phyloP scores from a whole-genome alignment of 1,140 invertebrate species.

The Hyposmocoma kahamanoa region DNA sequence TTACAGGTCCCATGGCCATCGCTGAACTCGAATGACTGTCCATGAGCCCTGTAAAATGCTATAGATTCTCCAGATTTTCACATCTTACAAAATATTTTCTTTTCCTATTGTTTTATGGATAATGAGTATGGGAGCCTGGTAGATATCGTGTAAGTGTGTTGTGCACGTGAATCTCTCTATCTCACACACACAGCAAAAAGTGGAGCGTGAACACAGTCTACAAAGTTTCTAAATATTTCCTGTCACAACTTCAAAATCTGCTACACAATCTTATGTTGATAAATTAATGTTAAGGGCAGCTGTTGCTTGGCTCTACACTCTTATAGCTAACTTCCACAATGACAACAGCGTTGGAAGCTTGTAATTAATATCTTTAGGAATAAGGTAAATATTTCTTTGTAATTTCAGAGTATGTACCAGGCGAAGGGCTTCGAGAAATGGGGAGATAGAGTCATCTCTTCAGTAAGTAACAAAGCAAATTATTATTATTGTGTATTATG shows the following conservation, averaged over 20 bases:
- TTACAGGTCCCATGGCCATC: neutral
- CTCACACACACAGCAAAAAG: no score
- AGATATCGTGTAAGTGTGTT: neutral
- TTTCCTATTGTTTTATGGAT: neutral
- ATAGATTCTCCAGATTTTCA: neutral
- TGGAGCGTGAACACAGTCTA: no score
- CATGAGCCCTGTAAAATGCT: neutral
- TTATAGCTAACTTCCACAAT: neutral
- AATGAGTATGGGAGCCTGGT: neutral
- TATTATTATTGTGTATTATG: conserved; percentile 12
- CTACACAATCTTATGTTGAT: neutral
- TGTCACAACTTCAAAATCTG: no score
- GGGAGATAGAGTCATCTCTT: conserved; percentile 82
- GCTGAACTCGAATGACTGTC: neutral
- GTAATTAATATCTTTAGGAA: neutral
- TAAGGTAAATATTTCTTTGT: conserved; percentile 15
- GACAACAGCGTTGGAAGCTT: neutral
- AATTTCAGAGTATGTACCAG: conserved; percentile 72
- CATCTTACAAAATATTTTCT: neutral
- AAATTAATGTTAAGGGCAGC: neutral
- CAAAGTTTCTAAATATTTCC: no score
- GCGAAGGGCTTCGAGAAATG: conserved; percentile 79
- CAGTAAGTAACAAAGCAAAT: conserved; percentile 41
- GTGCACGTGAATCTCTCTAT: neutral
- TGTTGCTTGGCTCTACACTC: neutral